Evolutionary conservation across 1,140 invertebrate genomes (phyloP).

Genomic region (Achatina immaculata): DNA sequence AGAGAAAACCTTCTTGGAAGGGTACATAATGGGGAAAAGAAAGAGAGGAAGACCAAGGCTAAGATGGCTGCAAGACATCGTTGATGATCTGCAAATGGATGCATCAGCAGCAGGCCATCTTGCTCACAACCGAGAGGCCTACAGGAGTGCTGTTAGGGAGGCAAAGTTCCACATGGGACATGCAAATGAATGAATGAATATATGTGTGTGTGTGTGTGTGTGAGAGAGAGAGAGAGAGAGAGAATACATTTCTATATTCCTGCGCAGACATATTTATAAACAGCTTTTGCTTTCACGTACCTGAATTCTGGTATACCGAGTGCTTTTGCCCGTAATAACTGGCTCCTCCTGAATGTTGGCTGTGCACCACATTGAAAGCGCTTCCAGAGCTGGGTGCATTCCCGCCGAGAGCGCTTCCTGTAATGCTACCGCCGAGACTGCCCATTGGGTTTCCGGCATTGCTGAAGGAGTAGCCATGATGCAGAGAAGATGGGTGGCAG

Average conservation of each 20-base stretch:
- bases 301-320: slow-evolving; percentile 40
- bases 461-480: slow-evolving; percentile 16
- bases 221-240: neutral
- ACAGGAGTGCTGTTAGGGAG: no score
- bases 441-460: neutral
- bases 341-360: slow-evolving; percentile 39
- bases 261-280: neutral
- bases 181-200: no score
- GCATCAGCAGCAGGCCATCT: no score
- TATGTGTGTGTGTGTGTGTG: no score
- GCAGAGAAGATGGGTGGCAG: slow-evolving; percentile 3
- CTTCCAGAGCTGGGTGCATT: slow-evolving; percentile 45
- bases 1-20: no score
- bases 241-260: neutral
- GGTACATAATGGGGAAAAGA: no score
- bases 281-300: no score
- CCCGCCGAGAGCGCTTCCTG: neutral
- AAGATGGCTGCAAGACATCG: no score
- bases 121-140: no score
- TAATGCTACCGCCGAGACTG: neutral
- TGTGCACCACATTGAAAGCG: slow-evolving; percentile 66
- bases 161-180: no score
- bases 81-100: no score
- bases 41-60: no score
- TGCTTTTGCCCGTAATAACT: slow-evolving; percentile 18